Conservation (phyloP, 2,888 invertebrate genomes). For the Mesochorus sp. region DNA sequence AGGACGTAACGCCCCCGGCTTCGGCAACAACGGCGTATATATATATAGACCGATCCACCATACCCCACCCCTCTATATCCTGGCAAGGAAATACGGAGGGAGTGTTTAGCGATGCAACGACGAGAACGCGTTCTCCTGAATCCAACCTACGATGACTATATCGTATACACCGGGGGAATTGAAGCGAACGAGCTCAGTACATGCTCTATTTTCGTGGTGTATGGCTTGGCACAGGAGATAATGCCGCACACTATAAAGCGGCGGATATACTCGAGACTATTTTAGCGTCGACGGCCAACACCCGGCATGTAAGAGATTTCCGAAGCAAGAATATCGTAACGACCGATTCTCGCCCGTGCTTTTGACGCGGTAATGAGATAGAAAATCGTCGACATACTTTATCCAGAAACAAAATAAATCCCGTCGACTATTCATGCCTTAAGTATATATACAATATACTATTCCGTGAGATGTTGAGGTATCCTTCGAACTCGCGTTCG, state of each 20-base stretch:
- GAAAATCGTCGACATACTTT: too few relatives aligned
- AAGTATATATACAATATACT: too few relatives aligned
- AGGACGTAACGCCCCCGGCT: slow-evolving; percentile 36
- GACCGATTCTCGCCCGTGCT: slow-evolving; percentile 72
- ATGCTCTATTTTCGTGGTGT: slow-evolving; percentile 21
- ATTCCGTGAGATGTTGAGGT: too few relatives aligned
- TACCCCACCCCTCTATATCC: too few relatives aligned
- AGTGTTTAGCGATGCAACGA: slow-evolving; percentile 49
- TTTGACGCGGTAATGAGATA: background rate
- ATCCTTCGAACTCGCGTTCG: too few relatives aligned
- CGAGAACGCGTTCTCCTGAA: slow-evolving; percentile 16
- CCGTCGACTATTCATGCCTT: too few relatives aligned
- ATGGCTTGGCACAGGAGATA: slow-evolving; percentile 4
- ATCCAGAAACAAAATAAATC: too few relatives aligned
- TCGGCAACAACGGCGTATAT: slow-evolving; percentile 12
- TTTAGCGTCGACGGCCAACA: background rate
- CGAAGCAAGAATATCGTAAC: slow-evolving; percentile 71
- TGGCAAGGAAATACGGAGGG: slow-evolving; percentile 51
- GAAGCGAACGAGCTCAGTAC: slow-evolving; percentile 14
- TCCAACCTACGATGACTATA: slow-evolving; percentile 3
- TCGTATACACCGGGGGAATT: background rate
- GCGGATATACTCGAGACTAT: background rate
- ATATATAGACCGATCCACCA: slow-evolving; percentile 26
- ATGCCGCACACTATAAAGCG: background rate
- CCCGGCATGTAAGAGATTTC: slow-evolving; percentile 72